phyloP scores from a whole-genome alignment of 2,797 vertebrate genomes.

The Pangasius larnaudii region DNA sequence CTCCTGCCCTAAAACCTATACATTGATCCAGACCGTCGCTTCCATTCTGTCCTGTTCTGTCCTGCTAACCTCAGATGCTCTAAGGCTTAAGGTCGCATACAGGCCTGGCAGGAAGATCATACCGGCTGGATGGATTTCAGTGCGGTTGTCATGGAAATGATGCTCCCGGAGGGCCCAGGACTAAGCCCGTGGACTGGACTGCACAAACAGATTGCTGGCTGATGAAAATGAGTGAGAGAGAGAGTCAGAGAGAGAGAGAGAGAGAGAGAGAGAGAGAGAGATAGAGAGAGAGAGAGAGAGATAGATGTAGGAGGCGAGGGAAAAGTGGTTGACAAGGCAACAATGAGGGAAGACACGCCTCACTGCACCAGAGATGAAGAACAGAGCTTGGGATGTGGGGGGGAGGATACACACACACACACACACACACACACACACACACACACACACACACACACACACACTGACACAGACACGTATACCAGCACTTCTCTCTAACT shows the following conservation, averaged over 20 bases:
- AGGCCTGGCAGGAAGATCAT: conserved; percentile 22
- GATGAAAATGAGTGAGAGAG: conserved; percentile 51
- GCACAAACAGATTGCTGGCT: conserved; percentile 40
- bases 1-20: neutral
- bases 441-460: conserved; percentile 26
- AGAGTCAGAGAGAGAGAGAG: conserved; percentile 21
- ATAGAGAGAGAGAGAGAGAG: conserved; percentile 1
- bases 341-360: conserved; percentile 55
- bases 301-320: conserved; percentile 45
- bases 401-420: neutral
- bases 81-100: conserved; percentile 38
- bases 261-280: conserved; percentile 19
- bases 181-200: conserved; percentile 46
- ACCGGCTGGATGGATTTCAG: conserved; percentile 38
- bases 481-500: conserved; percentile 1
- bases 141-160: conserved; percentile 56
- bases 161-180: conserved; percentile 40
- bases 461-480: neutral
- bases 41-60: neutral
- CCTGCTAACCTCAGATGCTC: conserved; percentile 17
- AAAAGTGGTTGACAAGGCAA: conserved; percentile 61
- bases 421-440: conserved; percentile 18
- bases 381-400: conserved; percentile 37
- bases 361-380: conserved; percentile 56
- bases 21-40: neutral